These are phyloP conservation scores for Pangasius larnaudii DNA, from an alignment of 2,797 vertebrate species.

Conservation along the genomic window DNA sequence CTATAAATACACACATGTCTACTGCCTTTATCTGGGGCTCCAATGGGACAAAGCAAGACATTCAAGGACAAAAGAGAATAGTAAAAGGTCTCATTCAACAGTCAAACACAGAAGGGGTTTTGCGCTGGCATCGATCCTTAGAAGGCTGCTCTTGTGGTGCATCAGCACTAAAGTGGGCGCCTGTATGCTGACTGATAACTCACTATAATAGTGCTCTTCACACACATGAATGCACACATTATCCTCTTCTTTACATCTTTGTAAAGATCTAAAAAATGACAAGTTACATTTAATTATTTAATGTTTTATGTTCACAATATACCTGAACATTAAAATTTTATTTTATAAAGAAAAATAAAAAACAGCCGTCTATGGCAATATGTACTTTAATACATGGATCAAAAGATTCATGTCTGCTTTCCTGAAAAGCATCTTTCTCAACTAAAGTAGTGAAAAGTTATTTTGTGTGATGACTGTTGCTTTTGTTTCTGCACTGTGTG, in stretches of 20 bases:
- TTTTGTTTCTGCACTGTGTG: not conserved
- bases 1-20: conserved; percentile 40
- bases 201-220: conserved; percentile 18
- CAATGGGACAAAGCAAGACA: conserved; percentile 40
- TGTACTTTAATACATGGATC: not conserved
- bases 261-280: not conserved
- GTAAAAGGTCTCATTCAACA: conserved; percentile 27
- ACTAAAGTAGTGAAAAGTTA: not conserved
- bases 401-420: not conserved
- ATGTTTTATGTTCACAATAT: not conserved
- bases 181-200: conserved; percentile 43
- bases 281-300: not conserved
- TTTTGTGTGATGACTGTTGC: not conserved
- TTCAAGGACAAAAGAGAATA: conserved; percentile 32
- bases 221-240: not conserved
- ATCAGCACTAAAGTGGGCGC: conserved; percentile 26
- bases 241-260: not conserved
- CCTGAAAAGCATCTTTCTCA: not conserved
- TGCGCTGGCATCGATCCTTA: conserved; percentile 18
- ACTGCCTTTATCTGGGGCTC: conserved; percentile 33
- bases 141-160: not conserved
- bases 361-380: no score
- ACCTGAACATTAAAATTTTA: not conserved
- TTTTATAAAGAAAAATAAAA: not conserved
- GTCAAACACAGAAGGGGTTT: conserved; percentile 28